Base-by-base conservation (phyloP, 2,113 vertebrate species). In the Plotosus lineatus region DNA sequence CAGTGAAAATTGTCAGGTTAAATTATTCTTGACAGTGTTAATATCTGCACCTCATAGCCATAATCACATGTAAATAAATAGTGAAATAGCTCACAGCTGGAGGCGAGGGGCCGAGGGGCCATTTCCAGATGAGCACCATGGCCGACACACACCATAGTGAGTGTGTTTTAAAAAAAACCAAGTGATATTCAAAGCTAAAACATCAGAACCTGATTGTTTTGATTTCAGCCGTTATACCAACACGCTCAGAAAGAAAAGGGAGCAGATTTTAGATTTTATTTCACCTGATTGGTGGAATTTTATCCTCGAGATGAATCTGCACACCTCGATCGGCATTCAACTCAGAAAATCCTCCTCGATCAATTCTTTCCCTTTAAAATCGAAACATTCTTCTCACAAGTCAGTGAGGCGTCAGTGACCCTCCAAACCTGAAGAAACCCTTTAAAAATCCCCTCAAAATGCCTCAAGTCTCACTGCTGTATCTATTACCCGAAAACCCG, bases 21-120 rank as follows among this genome's bases (percentile, higher is more conserved):
- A 98, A 99, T 98, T 97, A 95, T 95, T 98, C 95, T 97, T 99
- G 97, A 99, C 97, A 98, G 97, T 95, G 95, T 95, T 99, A 98
- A 99, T 99, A 96, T 97, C 96, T 94, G 95, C 96, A 95, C 96
- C 96, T 98, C 96, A 96, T 97, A 94, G 95, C 94, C 93, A 96
- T 99, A 99, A 99, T 99, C 97, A 96, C 95, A 97, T 98, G 96
- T 98, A 99, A 98, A 99, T 99, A 98, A 97, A 98, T 94, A 97
- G 96, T 95, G 95, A 98, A 98, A 97, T 98, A 94, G 94, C 94
- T 96, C 96, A 96, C 97, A 98, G 97, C 97, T 98, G 97, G 97
- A 97, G 94, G 91, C 93, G 89, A 92, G 88, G 88, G 88, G 87
- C 89, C 53, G 88, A 89, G 86, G 92, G 92, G 90, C 92, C 92